Percentiles rank a stretch among this genome's conserved stretches.
These are phyloP conservation scores for Platycercus adscitus DNA, from an alignment of 2,113 vertebrate genomes.

Conservation along the genomic window DNA sequence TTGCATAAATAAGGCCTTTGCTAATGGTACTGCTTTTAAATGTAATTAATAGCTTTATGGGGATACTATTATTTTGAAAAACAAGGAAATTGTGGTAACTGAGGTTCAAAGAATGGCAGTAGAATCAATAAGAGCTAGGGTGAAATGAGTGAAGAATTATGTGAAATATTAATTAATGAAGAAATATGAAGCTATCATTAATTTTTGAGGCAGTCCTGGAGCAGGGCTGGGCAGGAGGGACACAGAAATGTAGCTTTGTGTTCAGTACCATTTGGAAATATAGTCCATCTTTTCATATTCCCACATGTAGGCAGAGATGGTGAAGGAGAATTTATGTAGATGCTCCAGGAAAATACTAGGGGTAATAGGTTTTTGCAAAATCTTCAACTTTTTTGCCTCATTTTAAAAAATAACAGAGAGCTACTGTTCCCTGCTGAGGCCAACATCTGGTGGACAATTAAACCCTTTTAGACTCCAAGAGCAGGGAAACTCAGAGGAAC, in stretches of 20 bases:
- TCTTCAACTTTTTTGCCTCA: neutral
- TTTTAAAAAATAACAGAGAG: constrained; percentile 47
- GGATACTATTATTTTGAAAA: constrained; percentile 24
- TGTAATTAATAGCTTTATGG: constrained; percentile 48
- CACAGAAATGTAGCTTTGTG: neutral
- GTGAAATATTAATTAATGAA: neutral
- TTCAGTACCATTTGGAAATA: neutral
- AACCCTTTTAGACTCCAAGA: constrained; percentile 9
- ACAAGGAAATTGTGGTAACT: neutral
- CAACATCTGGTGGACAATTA: constrained; percentile 66
- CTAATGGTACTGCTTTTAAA: constrained; percentile 41
- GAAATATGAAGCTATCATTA: neutral
- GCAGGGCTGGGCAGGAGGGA: neutral
- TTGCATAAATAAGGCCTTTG: constrained; percentile 36
- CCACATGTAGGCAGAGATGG: neutral
- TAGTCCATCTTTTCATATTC: neutral
- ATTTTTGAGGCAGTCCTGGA: neutral
- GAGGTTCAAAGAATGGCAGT: neutral
- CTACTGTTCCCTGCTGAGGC: constrained; percentile 50
- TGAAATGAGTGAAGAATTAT: neutral
- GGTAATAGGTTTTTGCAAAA: neutral
- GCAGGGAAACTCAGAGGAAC: constrained; percentile 37
- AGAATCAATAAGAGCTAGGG: neutral
- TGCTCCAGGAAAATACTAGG: constrained; percentile 1
- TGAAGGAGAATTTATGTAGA: neutral